Evolutionary conservation across 92 coral and sea anemone genomes (phyloP).

Genomic region (Phenganax marumi): DNA sequence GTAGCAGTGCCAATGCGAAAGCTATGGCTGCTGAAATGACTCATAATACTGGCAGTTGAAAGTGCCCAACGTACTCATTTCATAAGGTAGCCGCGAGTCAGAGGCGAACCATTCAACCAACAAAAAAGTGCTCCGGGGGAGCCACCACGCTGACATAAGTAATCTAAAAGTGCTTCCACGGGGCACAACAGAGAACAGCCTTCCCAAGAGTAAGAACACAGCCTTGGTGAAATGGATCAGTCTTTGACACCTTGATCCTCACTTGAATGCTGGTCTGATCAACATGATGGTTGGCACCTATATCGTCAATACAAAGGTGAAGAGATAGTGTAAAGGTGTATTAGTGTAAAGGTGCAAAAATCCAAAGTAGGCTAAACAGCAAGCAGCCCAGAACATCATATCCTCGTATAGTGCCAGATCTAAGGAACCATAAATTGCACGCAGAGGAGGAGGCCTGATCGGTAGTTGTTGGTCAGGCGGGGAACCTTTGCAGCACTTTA

Average conservation of each 20-base stretch:
- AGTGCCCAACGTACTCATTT: no score
- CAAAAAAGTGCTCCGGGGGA: slow-evolving; percentile 41
- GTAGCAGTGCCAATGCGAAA: slow-evolving; percentile 46
- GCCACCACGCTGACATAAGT: slow-evolving; percentile 29
- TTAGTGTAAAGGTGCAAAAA: slow-evolving; percentile 21
- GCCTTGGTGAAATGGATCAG: slow-evolving; percentile 39
- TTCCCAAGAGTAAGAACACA: no score
- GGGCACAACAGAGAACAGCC: no score
- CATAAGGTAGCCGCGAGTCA: no score
- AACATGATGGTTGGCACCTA: slow-evolving; percentile 32
- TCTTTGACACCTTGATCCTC: slow-evolving; percentile 33
- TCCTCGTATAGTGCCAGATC: slow-evolving; percentile 6
- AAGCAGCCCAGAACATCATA: no score
- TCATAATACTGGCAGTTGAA: no score
- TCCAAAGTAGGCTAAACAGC: slow-evolving; percentile 41
- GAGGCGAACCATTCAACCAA: no score
- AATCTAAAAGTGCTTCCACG: slow-evolving; percentile 3
- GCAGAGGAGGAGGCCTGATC: no score
- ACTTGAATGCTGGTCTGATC: slow-evolving; percentile 32
- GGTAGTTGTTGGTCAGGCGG: no score
- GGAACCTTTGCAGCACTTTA: slow-evolving; percentile 32
- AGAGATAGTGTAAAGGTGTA: slow-evolving; percentile 24
- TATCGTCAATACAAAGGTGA: slow-evolving; percentile 34
- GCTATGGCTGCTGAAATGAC: no score
- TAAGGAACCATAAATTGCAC: background rate